A percentile compares a stretch with the other conserved stretches of the same genome.
Evolutionary conservation across 2,797 vertebrate species (phyloP).

Genomic region (Sylvia borin): DNA sequence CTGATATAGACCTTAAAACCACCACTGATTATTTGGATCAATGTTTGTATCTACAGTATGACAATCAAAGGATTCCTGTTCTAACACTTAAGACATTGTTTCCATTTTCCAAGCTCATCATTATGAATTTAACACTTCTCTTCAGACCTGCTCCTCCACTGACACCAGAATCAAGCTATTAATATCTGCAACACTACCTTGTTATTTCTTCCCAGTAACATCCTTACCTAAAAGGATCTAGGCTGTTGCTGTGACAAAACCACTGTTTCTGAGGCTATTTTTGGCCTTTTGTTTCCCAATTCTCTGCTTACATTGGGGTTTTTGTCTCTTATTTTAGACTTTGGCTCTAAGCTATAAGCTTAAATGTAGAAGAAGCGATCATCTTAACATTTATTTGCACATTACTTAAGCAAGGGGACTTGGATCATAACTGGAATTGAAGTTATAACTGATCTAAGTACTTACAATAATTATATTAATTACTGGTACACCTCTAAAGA

Average conservation of each 20-base stretch:
- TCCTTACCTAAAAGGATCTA: neutral
- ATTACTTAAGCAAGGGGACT: neutral
- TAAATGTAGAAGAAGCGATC: neutral
- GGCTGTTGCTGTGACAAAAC: neutral
- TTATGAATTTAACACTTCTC: neutral
- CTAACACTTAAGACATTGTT: neutral
- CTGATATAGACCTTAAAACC: neutral
- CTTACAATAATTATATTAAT: neutral
- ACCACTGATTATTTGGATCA: neutral
- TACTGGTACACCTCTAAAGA: neutral
- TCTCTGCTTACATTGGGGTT: neutral
- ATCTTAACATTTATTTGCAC: neutral
- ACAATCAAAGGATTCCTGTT: neutral
- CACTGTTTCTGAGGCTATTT: neutral
- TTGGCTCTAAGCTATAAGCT: neutral
- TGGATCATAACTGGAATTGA: neutral
- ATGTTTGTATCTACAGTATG: neutral
- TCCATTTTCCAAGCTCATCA: neutral
- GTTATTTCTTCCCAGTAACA: neutral
- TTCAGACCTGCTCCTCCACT: neutral
- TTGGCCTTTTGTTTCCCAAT: neutral
- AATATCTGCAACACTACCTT: neutral
- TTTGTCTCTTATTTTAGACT: neutral
- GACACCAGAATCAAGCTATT: neutral
- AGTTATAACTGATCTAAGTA: neutral